Evolutionary conservation across 2,888 invertebrate species (phyloP).

Genomic region (Synanthedon vespiformis): DNA sequence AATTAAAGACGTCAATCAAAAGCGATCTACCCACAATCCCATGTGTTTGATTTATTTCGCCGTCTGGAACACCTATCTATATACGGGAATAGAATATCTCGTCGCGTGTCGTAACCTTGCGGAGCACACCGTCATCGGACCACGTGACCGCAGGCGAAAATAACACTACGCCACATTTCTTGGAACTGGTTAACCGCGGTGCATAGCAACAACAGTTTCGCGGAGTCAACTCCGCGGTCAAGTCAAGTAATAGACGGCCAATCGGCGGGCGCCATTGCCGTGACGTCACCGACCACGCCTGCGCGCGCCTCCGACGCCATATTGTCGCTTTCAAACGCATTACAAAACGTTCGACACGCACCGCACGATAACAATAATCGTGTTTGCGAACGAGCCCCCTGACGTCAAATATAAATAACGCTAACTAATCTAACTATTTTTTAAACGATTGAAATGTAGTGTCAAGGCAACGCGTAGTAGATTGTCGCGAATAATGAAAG

Average conservation of each 20-base stretch:
- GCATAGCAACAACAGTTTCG: conserved; percentile 61
- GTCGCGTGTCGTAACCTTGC: conserved; percentile 13
- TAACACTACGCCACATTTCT: conserved; percentile 36
- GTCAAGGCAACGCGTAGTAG: conserved; percentile 23
- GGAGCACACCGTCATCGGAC: conserved; percentile 2
- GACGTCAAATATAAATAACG: conserved; percentile 11
- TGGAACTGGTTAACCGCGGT: conserved; percentile 34
- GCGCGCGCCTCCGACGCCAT: conserved; percentile 64
- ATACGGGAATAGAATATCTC: conserved; percentile 3
- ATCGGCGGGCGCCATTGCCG: conserved; percentile 29
- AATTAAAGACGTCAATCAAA: too few species aligned
- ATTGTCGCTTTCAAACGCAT: conserved; percentile 18
- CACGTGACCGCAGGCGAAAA: conserved; percentile 29
- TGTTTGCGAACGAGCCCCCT: conserved; percentile 25
- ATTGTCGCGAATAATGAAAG: conserved; percentile 11
- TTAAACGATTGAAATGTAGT: conserved; percentile 19
- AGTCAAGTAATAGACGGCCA: conserved; percentile 27
- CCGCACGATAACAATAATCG: conserved; percentile 22
- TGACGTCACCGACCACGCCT: conserved; percentile 69
- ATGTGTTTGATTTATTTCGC: too few species aligned
- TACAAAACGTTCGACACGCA: conserved; percentile 15
- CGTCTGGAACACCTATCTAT: too few species aligned
- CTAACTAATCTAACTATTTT: conserved; percentile 5
- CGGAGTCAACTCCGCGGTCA: conserved; percentile 56
- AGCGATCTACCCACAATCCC: too few species aligned